Evolutionary conservation across 2,797 vertebrate species (phyloP), one percentile per base, ranked within the genome.

Genomic region (Pitangus sulphuratus): DNA sequence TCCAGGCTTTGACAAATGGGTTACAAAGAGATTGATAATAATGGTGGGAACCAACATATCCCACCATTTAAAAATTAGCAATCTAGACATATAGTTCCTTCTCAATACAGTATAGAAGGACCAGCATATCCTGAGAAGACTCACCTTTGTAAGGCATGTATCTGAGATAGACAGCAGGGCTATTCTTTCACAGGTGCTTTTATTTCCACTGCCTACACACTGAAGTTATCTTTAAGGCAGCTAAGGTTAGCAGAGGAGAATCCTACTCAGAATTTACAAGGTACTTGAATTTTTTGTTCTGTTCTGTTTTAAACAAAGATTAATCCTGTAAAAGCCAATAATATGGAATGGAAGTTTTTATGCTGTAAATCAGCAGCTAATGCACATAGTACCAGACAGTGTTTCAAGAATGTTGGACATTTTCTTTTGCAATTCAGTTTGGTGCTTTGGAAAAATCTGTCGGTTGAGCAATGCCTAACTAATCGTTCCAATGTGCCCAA

Each of bases 81-180:
- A 37, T 75, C 72, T 50, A 53, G 61, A 92, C 74, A 66, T 42
- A 58, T 0, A 77, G 24, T 19, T 90, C 74, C 84, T 89, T 89
- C 87, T 84, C 42, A 71, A 86, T 25, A 87, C 80, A 76, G 48
- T 66, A 37, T 0, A 82, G 66, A 95, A 90, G 68, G 90, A 88
- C 31, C 35, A 47, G 44, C 54, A 82, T 70, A 94, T 96, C 94
- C 95, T 97, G 96, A 97, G 96, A 88, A 91, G 92, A 61, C 39
- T 91, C 85, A 94, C 80, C 77, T 86, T 84, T 44, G 53, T 94
- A 95, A 96, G 93, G 93, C 85, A 72, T 82, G 13, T 81, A 94
- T 44, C 85, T 40, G 74, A 93, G 66, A 94, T 7, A 93, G 84
- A 84, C 50, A 93, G 91, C 78, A 89, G 68, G 89, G 57, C 24